phyloP scores from a whole-genome alignment of 2,797 vertebrate genomes.

The Vireo griseus region DNA sequence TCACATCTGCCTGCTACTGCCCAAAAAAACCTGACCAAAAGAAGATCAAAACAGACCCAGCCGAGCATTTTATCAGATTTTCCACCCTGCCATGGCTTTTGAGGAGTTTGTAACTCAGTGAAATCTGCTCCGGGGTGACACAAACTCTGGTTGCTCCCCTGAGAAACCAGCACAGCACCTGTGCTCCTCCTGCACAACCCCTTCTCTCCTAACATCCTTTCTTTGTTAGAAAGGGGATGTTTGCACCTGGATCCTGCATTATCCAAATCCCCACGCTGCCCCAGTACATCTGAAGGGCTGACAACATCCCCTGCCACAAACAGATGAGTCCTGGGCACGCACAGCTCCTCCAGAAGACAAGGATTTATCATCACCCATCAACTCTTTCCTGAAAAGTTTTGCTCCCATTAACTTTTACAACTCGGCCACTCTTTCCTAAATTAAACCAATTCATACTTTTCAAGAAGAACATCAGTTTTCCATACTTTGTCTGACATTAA shows the following conservation, averaged over 20 bases:
- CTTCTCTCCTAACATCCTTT: neutral
- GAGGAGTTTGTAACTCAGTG: neutral
- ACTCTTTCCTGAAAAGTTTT: neutral
- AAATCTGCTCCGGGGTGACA: neutral
- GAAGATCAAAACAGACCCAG: neutral
- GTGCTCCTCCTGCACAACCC: neutral
- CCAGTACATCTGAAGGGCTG: neutral
- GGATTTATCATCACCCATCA: fast-evolving
- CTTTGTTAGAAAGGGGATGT: neutral
- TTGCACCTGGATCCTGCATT: neutral
- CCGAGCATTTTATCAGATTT: neutral
- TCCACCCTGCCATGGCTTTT: neutral
- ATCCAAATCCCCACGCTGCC: neutral
- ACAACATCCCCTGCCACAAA: neutral
- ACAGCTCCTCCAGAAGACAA: neutral
- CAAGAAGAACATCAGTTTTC: neutral
- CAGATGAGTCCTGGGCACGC: neutral
- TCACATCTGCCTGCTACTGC: neutral
- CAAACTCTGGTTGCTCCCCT: neutral
- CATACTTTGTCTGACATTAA: neutral
- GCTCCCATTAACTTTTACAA: neutral
- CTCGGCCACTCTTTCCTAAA: neutral
- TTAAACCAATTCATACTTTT: neutral
- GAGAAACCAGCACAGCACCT: fast-evolving
- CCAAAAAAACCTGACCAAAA: neutral